Percentiles rank a stretch among this genome's conserved stretches.
These are phyloP conservation scores for Agelaius phoeniceus DNA, from an alignment of 2,113 vertebrate genomes.

Conservation along the genomic window DNA sequence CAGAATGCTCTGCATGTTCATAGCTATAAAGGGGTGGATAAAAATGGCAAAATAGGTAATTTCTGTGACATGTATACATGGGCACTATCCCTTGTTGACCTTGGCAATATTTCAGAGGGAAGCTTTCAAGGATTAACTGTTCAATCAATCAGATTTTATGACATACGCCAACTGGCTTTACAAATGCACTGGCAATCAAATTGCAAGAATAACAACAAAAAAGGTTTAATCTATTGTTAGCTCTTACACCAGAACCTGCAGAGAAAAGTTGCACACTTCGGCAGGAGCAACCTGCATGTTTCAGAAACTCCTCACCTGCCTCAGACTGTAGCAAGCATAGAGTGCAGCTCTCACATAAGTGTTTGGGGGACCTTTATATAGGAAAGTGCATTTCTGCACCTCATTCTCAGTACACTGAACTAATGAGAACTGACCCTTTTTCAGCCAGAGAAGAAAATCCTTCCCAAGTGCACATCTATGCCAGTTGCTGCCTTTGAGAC, in stretches of 20 bases:
- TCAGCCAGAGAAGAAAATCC: background rate
- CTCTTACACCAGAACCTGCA: background rate
- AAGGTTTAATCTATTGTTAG: background rate
- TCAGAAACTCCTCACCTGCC: background rate
- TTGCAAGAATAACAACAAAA: constrained; percentile 40
- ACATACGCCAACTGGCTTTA: constrained; percentile 19
- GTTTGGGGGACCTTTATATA: background rate
- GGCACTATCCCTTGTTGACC: constrained; percentile 25
- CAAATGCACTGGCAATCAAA: constrained; percentile 32
- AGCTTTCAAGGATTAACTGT: constrained; percentile 55
- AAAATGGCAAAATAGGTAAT: constrained; percentile 45
- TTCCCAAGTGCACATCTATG: background rate
- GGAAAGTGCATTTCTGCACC: background rate
- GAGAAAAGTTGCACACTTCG: background rate
- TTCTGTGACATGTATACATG: background rate
- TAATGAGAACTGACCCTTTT: background rate
- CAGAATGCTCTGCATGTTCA: background rate
- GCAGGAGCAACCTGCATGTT: background rate
- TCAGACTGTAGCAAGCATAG: background rate
- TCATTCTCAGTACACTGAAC: background rate
- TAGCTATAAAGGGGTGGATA: background rate
- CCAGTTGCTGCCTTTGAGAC: background rate
- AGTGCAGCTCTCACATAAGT: rapidly evolving
- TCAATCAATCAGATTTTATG: constrained; percentile 65
- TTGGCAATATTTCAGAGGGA: constrained; percentile 59